Conservation (phyloP, 2,113 vertebrate genomes). For the Cacatua alba region DNA sequence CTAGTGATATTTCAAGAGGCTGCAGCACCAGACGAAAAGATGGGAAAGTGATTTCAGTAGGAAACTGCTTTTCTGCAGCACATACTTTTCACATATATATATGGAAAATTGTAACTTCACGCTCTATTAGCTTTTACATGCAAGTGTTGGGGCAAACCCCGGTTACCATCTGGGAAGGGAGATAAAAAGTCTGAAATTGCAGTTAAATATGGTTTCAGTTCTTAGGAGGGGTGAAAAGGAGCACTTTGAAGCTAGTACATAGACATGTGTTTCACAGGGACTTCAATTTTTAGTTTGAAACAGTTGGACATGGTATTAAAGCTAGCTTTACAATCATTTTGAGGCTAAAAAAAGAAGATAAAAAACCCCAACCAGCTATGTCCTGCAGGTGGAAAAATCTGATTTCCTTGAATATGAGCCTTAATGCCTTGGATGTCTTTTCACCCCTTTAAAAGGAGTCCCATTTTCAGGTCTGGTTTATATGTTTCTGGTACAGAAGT, state of each 20-base stretch:
- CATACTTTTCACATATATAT: conserved; percentile 34
- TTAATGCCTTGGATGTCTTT: not conserved
- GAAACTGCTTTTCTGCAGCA: not conserved
- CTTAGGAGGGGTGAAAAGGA: conserved; percentile 24
- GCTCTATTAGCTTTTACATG: conserved; percentile 29
- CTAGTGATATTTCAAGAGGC: conserved; percentile 6
- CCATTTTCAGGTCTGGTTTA: not conserved
- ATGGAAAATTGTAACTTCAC: conserved; percentile 48
- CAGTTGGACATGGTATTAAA: conserved; percentile 22
- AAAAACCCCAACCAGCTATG: not conserved
- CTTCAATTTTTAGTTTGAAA: conserved; percentile 13
- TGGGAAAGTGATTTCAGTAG: conserved; percentile 19
- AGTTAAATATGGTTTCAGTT: conserved; percentile 44
- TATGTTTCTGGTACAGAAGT: not conserved
- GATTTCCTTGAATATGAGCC: not conserved
- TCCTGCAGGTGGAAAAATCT: conserved; percentile 20
- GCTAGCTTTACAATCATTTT: not conserved
- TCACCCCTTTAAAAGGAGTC: not conserved
- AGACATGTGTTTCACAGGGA: conserved; percentile 54
- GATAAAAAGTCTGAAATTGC: conserved; percentile 46
- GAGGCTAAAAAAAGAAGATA: not conserved
- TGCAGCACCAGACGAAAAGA: not conserved
- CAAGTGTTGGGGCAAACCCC: conserved; percentile 44
- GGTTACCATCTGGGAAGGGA: conserved; percentile 54
- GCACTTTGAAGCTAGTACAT: conserved; percentile 51